Percentiles rank a stretch among this genome's conserved stretches.
Conservation (phyloP, 2,797 vertebrate genomes). For the Furcifer pardalis region DNA sequence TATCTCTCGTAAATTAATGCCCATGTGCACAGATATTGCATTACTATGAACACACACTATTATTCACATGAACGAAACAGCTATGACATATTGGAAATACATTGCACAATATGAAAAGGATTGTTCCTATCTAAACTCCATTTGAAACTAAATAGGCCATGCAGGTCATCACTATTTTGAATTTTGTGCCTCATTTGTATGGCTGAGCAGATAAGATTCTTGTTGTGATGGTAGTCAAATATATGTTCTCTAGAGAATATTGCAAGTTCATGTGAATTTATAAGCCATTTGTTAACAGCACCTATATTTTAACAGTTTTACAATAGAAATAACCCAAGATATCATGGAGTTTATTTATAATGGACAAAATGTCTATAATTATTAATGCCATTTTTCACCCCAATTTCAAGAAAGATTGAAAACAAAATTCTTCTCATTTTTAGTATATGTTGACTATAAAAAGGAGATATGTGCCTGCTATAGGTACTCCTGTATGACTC, state of each 20-base stretch:
- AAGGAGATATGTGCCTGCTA: background rate
- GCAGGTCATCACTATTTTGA: background rate
- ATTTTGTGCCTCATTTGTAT: background rate
- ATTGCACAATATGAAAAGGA: background rate
- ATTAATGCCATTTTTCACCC: background rate
- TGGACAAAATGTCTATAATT: background rate
- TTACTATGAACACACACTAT: background rate
- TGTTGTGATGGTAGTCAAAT: background rate
- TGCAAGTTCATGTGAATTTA: constrained; percentile 17
- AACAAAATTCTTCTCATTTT: background rate
- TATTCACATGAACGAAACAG: constrained; percentile 9
- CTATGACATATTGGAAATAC: constrained; percentile 2
- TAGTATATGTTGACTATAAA: background rate
- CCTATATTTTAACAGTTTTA: background rate
- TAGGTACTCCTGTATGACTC: background rate
- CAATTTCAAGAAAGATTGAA: background rate
- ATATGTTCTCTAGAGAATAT: background rate
- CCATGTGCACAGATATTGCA: background rate
- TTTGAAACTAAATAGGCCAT: background rate
- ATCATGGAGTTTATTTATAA: background rate
- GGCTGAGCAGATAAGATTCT: background rate
- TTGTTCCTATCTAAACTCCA: background rate
- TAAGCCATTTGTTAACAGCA: background rate
- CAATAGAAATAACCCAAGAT: background rate
- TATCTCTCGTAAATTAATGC: constrained; percentile 10